phyloP scores from a whole-genome alignment of 2,888 invertebrate species.

The Gymnoscelis rufifasciata region DNA sequence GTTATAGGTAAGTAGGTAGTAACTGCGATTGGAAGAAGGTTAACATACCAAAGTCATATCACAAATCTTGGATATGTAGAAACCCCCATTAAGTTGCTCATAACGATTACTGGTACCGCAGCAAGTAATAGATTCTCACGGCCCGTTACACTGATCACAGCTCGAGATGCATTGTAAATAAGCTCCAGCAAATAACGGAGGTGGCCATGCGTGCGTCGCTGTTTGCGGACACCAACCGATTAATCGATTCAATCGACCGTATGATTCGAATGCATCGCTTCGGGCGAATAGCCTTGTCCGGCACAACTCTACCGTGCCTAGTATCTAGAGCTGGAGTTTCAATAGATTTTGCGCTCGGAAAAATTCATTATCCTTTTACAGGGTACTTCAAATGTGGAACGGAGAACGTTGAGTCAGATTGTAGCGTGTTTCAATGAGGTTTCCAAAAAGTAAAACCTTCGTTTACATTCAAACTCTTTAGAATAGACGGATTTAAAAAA shows the following conservation, averaged over 20 bases:
- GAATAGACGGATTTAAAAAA: too few species aligned
- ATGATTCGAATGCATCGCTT: constrained; percentile 53
- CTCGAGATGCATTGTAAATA: constrained; percentile 23
- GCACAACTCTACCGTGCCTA: constrained; percentile 12
- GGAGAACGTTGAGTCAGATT: not conserved
- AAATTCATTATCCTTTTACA: constrained; percentile 9
- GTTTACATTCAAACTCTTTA: too few species aligned
- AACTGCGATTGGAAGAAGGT: too few species aligned
- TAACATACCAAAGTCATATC: too few species aligned
- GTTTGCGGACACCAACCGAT: constrained; percentile 54
- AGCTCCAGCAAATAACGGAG: constrained; percentile 19
- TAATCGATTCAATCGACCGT: constrained; percentile 60
- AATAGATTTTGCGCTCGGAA: constrained; percentile 8
- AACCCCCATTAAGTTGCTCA: too few species aligned
- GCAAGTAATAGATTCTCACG: too few species aligned
- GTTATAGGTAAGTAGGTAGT: too few species aligned
- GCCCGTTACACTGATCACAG: too few species aligned
- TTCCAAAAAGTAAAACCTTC: too few species aligned
- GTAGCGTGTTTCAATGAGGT: not conserved
- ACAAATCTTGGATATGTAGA: too few species aligned
- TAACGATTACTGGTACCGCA: too few species aligned
- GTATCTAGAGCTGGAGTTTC: constrained; percentile 8
- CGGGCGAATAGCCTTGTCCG: constrained; percentile 14
- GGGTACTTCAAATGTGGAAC: not conserved
- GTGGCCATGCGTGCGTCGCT: constrained; percentile 45